Conservation (phyloP, 2,797 vertebrate genomes). For the Eleutherodactylus coqui region DNA sequence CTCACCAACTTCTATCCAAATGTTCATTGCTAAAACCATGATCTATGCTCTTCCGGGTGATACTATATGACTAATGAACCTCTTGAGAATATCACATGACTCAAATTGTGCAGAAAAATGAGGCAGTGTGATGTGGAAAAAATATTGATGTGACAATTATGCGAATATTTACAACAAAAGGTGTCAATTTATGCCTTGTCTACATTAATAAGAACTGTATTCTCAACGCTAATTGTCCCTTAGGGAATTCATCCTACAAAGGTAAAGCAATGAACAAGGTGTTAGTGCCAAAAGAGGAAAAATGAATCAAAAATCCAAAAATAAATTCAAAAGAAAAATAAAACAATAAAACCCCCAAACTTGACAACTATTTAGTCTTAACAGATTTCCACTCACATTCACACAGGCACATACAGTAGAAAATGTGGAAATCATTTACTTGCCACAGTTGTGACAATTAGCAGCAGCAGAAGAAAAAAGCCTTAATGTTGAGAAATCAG, state of each 20-base stretch:
- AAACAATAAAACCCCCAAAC: neutral
- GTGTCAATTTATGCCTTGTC: conserved; percentile 13
- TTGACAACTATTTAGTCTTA: neutral
- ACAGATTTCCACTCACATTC: neutral
- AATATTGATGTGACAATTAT: conserved; percentile 28
- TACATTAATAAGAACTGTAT: neutral
- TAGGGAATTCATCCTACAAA: conserved; percentile 15
- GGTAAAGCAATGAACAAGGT: neutral
- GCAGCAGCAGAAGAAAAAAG: conserved; percentile 16
- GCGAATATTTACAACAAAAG: conserved; percentile 1
- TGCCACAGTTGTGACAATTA: conserved; percentile 45
- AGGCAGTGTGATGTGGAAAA: neutral
- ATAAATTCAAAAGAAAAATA: neutral
- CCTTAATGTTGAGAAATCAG: conserved; percentile 6
- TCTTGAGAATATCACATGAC: neutral
- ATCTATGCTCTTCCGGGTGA: neutral
- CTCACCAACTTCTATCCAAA: neutral
- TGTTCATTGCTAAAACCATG: neutral
- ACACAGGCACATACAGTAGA: neutral
- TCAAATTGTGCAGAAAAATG: neutral
- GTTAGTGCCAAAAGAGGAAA: neutral
- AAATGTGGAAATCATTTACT: conserved; percentile 27
- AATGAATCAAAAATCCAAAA: neutral
- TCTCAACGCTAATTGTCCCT: conserved; percentile 27
- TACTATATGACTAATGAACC: conserved; percentile 19